These are phyloP conservation scores for Drosophila nr. perissopoda DNA, from an alignment of 2,888 invertebrate genomes.

Conservation along the genomic window DNA sequence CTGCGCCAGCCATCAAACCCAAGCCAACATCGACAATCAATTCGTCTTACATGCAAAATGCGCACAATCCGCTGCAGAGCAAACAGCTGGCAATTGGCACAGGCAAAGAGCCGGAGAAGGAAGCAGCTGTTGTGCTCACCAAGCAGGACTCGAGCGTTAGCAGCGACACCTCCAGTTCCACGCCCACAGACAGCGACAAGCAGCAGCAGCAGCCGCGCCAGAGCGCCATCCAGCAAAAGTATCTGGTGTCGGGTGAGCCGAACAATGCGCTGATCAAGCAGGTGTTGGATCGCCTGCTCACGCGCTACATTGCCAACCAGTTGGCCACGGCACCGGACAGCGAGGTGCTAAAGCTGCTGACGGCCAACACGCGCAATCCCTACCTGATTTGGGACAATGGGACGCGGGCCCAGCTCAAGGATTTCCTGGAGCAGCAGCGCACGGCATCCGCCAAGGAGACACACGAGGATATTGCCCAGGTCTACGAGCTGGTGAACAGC, in stretches of 20 bases:
- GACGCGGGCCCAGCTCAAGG: conserved; percentile 95
- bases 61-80: conserved; percentile 84
- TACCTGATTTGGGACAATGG: conserved; percentile 99
- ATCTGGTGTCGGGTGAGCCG: conserved; percentile 80
- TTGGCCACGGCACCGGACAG: conserved; percentile 90
- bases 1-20: conserved; percentile 57
- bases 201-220: conserved; percentile 39
- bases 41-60: conserved; percentile 84
- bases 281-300: conserved; percentile 90
- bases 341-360: conserved; percentile 95
- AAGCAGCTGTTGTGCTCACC: conserved; percentile 46
- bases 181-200: conserved; percentile 73
- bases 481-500: conserved; percentile 79
- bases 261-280: conserved; percentile 88
- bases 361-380: conserved; percentile 97
- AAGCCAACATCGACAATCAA: conserved; percentile 49
- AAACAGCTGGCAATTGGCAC: conserved; percentile 81
- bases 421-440: conserved; percentile 92
- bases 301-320: conserved; percentile 93
- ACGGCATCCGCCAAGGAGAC: conserved; percentile 82
- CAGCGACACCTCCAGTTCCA: conserved; percentile 73
- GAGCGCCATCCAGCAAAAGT: conserved; percentile 73
- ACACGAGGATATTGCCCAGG: conserved; percentile 83
- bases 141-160: conserved; percentile 79
- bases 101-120: conserved; percentile 55